Evolutionary conservation across 2,797 vertebrate genomes (phyloP).

Genomic region (Liasis olivaceus): DNA sequence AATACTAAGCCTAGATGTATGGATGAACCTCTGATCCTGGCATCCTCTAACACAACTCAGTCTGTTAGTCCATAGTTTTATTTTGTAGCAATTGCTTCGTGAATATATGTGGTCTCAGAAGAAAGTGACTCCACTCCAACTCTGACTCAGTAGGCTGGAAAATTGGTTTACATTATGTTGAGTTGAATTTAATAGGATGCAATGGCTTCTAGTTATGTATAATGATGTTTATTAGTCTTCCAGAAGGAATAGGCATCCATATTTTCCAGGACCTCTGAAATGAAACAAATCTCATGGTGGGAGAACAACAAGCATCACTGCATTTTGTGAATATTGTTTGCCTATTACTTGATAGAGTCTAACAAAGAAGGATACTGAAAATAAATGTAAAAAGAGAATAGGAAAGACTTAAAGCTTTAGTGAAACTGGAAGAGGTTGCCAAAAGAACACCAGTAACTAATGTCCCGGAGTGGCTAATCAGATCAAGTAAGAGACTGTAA

Average conservation of each 20-base stretch:
- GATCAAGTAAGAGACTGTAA: neutral
- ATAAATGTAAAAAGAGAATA: neutral
- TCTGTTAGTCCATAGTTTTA: neutral
- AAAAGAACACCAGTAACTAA: neutral
- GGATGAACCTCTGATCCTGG: neutral
- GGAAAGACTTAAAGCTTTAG: neutral
- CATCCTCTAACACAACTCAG: neutral
- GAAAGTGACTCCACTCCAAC: conserved; percentile 8
- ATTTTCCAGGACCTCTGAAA: neutral
- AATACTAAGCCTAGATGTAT: neutral
- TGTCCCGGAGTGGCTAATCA: neutral
- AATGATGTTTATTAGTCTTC: neutral
- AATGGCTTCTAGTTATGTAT: conserved; percentile 2
- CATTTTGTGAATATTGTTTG: neutral
- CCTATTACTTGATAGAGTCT: neutral
- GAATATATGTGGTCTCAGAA: conserved; percentile 25
- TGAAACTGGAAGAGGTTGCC: neutral
- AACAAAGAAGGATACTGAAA: neutral
- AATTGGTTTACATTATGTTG: conserved; percentile 39
- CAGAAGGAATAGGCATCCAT: conserved; percentile 22
- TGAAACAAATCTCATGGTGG: conserved; percentile 5
- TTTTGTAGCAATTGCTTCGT: neutral
- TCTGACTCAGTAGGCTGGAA: conserved; percentile 26
- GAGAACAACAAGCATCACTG: neutral
- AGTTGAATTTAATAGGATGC: neutral